These are phyloP conservation scores for Sthenelais limicola DNA, from an alignment of 2,888 invertebrate species.

Conservation along the genomic window DNA sequence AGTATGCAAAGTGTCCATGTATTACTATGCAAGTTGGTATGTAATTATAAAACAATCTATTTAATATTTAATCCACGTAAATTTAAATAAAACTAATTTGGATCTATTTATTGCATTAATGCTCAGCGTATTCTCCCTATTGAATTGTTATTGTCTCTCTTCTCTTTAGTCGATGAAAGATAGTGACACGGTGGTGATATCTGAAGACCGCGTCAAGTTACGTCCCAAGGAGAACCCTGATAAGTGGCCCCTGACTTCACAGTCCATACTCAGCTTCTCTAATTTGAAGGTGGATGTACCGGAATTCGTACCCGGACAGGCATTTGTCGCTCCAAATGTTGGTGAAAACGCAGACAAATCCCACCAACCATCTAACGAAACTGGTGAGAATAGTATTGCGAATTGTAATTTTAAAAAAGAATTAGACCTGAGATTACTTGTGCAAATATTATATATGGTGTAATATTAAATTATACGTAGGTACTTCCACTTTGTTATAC, in stretches of 20 bases:
- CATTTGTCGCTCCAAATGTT: conserved; percentile 46
- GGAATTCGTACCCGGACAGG: conserved; percentile 82
- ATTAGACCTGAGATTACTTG: too few relatives aligned
- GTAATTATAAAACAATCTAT: too few relatives aligned
- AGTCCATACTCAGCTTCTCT: conserved; percentile 54
- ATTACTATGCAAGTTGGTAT: too few relatives aligned
- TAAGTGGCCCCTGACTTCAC: conserved; percentile 83
- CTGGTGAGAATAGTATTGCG: conserved; percentile 10
- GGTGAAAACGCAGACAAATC: background rate
- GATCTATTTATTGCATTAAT: too few relatives aligned
- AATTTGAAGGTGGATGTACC: conserved; percentile 87
- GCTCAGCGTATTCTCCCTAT: too few relatives aligned
- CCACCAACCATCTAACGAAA: conserved; percentile 9
- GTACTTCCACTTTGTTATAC: too few relatives aligned
- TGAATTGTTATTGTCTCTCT: too few relatives aligned
- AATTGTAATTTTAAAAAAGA: background rate
- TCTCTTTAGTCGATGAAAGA: conserved; percentile 78
- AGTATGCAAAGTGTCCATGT: too few relatives aligned
- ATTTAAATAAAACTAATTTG: too few relatives aligned
- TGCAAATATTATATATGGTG: too few relatives aligned
- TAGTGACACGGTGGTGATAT: conserved; percentile 88
- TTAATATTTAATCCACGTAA: too few relatives aligned
- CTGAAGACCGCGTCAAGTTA: conserved; percentile 80
- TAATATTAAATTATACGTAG: too few relatives aligned
- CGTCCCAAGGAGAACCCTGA: conserved; percentile 85